Evolutionary conservation across 1,140 invertebrate genomes (phyloP).

Genomic region (Manduca sexta): DNA sequence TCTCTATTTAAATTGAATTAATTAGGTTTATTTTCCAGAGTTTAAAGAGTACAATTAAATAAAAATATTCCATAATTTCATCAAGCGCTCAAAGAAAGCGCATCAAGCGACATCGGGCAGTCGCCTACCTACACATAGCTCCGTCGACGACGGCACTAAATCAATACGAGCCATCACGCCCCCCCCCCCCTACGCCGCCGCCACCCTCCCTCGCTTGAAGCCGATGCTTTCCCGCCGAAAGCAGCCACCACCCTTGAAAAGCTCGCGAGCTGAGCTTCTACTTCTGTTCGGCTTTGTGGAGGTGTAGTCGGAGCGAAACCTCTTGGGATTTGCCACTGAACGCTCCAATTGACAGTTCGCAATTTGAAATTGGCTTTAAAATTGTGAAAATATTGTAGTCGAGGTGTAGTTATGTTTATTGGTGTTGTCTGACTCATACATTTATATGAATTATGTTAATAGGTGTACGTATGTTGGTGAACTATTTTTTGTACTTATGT

Average conservation of each 20-base stretch:
- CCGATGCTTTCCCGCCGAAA: slow-evolving; percentile 68
- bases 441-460: no score
- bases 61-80: no score
- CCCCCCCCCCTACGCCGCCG: slow-evolving; percentile 28
- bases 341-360: slow-evolving; percentile 59
- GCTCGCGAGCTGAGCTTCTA: slow-evolving; percentile 71
- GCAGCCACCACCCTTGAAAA: slow-evolving; percentile 70
- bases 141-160: slow-evolving; percentile 73
- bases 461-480: no score
- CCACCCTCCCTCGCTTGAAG: slow-evolving; percentile 38
- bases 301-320: slow-evolving; percentile 57
- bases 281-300: slow-evolving; percentile 72
- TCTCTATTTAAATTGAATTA: no score
- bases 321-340: slow-evolving; percentile 63
- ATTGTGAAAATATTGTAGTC: not conserved
- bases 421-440: no score
- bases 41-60: no score
- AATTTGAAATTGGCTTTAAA: slow-evolving; percentile 40
- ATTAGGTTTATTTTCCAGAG: no score
- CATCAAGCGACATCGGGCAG: slow-evolving; percentile 60
- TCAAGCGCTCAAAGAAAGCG: slow-evolving; percentile 65
- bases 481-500: no score
- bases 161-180: slow-evolving; percentile 73
- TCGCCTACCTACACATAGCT: slow-evolving; percentile 63
- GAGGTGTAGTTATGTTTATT: no score